Base-by-base conservation (phyloP, 1,140 invertebrate genomes). In the Eupeodes corollae region DNA sequence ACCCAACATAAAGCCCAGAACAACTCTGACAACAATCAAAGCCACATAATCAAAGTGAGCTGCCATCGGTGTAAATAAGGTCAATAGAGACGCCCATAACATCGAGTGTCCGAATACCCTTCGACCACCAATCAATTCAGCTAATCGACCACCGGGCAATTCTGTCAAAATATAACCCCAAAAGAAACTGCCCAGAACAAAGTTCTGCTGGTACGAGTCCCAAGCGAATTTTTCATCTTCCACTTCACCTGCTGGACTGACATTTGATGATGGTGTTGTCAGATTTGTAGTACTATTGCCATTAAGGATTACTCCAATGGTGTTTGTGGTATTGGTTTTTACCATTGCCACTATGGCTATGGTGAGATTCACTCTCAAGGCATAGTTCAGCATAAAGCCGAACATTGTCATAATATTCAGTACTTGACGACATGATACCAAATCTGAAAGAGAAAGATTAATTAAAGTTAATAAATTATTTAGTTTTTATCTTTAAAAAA, bases 341-440 rank as follows among this genome's bases (percentile, higher is more conserved):
- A 84, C 77, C 89, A 92, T 92, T 49, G 83, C 85, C 9, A 91
- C 86, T 43, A 94, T 88, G 47, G 88, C 87, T 38, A 92, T 88
- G 46, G 87, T 91, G 13, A 92, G 73, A 70, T 92, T 92, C 3
- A 92, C 86, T 31, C 89, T 74, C 12, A 91, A 69, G 67, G 89
- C 86, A 73, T 91, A 92, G 63, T 89, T 88, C 69, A 88, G 73
- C 82, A 88, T 88, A 68, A 89, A 89, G 45, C 86, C 86, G 31
- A 88, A 68, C 46, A 89, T 83, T 33, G 88, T 84, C 82, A 91
- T 86, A 32, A 87, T 75, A 70, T 87, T 86, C 40, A 91, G 68
- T 31, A 88, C 78, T 73, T 84, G 82, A 19, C 82, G 79, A 69
- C 85, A 88, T 72, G 79, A 78, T 62, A 88, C 65, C 43, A 74